A percentile compares a stretch with the other conserved stretches of the same genome.
phyloP scores from a whole-genome alignment of 2,113 vertebrate species.

The Pelmatolapia mariae region DNA sequence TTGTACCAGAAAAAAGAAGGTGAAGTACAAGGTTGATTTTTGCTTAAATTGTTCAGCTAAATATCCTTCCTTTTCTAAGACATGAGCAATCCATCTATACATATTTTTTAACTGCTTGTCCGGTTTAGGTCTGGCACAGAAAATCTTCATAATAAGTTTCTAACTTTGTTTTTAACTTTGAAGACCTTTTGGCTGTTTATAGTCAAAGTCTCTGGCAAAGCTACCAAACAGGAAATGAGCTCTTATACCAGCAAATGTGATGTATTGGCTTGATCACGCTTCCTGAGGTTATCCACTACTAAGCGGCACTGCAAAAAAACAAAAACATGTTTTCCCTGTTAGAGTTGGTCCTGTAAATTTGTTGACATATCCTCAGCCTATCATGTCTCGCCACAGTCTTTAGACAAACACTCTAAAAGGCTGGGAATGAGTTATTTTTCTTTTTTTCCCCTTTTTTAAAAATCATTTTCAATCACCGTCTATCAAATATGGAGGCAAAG shows the following conservation, averaged over 20 bases:
- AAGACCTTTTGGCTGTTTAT: neutral
- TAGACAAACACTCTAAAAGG: neutral
- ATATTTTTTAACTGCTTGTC: neutral
- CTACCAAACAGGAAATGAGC: neutral
- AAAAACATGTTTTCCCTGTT: neutral
- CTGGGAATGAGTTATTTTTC: neutral
- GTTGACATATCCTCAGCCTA: neutral
- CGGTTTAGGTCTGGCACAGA: neutral
- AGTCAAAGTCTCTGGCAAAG: neutral
- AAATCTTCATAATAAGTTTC: neutral
- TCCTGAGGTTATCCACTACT: neutral
- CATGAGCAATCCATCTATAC: neutral
- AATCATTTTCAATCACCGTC: neutral
- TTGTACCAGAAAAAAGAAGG: neutral
- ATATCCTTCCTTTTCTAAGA: neutral
- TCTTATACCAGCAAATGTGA: neutral
- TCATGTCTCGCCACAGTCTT: neutral
- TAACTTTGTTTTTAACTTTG: neutral
- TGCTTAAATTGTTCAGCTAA: neutral
- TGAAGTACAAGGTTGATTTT: neutral
- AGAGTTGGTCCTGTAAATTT: neutral
- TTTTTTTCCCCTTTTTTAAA: accelerated
- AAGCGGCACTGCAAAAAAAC: neutral
- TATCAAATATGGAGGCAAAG: neutral
- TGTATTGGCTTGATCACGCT: neutral